phyloP scores from a whole-genome alignment of 2,888 invertebrate species.

The Dryocosmus kuriphilus region DNA sequence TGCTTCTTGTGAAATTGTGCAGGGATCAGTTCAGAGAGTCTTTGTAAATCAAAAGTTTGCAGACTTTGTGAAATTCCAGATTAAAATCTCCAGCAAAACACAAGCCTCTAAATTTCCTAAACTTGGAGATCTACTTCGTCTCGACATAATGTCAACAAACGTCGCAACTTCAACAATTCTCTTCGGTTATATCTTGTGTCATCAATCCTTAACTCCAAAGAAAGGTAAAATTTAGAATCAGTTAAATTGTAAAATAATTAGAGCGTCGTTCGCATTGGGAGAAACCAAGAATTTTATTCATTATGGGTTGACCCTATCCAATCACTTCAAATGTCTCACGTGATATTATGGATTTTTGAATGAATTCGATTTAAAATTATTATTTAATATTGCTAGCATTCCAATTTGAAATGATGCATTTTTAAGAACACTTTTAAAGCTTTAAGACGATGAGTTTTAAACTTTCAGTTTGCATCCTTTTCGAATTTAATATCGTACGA shows the following conservation, averaged over 20 bases:
- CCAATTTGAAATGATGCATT: too few species aligned
- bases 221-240: neutral
- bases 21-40: neutral
- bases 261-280: too few species aligned
- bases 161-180: neutral
- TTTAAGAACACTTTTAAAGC: too few species aligned
- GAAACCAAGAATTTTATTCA: too few species aligned
- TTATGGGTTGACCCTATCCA: too few species aligned
- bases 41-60: neutral
- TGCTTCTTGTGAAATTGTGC: neutral
- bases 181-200: neutral
- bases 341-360: too few species aligned
- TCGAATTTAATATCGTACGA: too few species aligned
- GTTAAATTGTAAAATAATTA: neutral
- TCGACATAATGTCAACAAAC: neutral
- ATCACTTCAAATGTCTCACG: too few species aligned
- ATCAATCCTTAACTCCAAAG: neutral
- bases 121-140: neutral
- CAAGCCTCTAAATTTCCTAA: neutral
- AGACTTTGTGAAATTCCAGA: neutral
- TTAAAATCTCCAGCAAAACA: neutral
- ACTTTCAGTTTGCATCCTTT: too few species aligned
- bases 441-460: too few species aligned
- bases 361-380: too few species aligned
- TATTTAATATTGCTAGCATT: too few species aligned